Conservation (phyloP, 2,113 vertebrate species). For the Delphinus delphis region DNA sequence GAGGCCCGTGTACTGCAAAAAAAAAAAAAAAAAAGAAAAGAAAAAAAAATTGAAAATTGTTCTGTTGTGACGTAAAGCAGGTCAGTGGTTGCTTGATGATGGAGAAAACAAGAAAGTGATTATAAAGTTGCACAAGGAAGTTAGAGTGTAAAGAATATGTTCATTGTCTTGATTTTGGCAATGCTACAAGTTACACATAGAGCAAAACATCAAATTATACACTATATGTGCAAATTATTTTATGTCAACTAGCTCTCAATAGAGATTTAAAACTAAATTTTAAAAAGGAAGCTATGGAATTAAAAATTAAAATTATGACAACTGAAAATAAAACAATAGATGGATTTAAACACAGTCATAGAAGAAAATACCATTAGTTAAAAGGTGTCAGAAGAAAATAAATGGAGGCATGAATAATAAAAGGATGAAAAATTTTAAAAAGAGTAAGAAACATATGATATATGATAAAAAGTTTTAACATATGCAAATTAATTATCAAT, state of each 20-base stretch:
- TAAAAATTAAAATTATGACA: background rate
- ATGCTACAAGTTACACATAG: background rate
- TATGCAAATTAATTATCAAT: background rate
- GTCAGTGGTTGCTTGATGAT: background rate
- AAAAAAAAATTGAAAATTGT: background rate
- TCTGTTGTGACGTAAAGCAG: too few relatives aligned
- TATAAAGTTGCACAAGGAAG: background rate
- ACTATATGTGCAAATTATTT: background rate
- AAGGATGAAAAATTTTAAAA: background rate
- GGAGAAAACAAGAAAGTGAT: too few relatives aligned
- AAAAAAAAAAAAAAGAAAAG: background rate
- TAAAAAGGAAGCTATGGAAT: background rate
- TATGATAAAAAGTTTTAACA: background rate
- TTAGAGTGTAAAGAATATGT: background rate
- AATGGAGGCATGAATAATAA: background rate
- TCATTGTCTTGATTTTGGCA: background rate
- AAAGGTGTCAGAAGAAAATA: background rate
- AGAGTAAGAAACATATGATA: background rate
- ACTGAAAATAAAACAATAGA: background rate
- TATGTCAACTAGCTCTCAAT: background rate
- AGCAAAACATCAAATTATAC: background rate
- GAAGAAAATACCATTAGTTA: background rate
- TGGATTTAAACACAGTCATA: background rate
- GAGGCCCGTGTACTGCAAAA: accelerated
- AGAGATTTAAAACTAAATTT: background rate